A percentile compares a stretch with the other conserved stretches of the same genome.
Conservation (phyloP, 2,113 vertebrate species). For the Choloepus hoffmanni region DNA sequence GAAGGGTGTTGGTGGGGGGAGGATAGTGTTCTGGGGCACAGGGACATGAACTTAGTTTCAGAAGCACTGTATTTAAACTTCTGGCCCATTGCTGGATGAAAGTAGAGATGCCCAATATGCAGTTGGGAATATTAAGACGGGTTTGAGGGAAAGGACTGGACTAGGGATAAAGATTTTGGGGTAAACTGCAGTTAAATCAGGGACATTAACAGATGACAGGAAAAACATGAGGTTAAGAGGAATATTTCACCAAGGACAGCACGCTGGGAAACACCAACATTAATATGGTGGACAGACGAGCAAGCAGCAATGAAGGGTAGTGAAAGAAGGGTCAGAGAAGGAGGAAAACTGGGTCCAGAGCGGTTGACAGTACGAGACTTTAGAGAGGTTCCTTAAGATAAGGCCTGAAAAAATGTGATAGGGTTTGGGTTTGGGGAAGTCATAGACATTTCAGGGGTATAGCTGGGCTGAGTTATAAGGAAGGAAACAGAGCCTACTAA, state of each 20-base stretch:
- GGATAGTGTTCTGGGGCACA: background rate
- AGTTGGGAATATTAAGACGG: background rate
- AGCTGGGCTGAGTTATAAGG: background rate
- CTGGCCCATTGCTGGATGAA: background rate
- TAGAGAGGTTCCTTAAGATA: slow-evolving; percentile 4
- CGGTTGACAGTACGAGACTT: background rate
- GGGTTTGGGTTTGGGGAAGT: background rate
- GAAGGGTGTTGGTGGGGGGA: background rate
- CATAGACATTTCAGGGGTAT: background rate
- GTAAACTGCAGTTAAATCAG: background rate
- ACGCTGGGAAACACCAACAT: background rate
- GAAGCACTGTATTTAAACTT: background rate
- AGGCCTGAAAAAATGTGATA: background rate
- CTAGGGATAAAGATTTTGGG: background rate
- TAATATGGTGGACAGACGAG: background rate
- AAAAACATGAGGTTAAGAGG: background rate
- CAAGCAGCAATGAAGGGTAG: background rate
- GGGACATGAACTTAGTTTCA: background rate
- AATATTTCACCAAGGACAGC: background rate
- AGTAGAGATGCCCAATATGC: background rate
- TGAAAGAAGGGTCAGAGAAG: background rate
- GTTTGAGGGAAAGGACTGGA: background rate
- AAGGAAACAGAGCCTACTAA: background rate
- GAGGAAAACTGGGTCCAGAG: background rate
- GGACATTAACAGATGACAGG: background rate